Percentiles rank a stretch among this genome's conserved stretches.
These are phyloP conservation scores for Polyommatus icarus DNA, from an alignment of 2,888 invertebrate genomes.

Conservation along the genomic window DNA sequence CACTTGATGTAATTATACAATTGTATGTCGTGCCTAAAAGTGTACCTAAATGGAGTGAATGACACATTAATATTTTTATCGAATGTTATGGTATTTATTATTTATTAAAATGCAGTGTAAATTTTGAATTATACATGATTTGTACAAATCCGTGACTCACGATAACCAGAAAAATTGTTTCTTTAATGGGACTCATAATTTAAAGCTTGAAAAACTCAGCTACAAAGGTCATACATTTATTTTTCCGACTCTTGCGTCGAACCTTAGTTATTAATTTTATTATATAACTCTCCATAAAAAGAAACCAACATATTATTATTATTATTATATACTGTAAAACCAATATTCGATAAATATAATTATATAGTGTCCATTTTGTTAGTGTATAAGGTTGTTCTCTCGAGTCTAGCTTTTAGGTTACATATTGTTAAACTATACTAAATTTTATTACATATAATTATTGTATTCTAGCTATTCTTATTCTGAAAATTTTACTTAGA, in stretches of 20 bases:
- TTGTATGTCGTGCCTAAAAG: constrained; percentile 25
- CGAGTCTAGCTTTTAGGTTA: constrained; percentile 1
- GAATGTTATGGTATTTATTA: background rate
- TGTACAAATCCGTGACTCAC: too few species aligned
- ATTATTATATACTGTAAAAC: too few species aligned
- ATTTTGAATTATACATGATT: too few species aligned
- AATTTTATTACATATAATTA: constrained; percentile 3
- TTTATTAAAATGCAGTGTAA: too few species aligned
- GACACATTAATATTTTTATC: background rate
- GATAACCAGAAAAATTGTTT: too few species aligned
- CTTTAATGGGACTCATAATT: too few species aligned
- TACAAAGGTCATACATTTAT: too few species aligned
- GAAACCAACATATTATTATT: too few species aligned
- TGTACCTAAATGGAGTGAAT: constrained; percentile 16
- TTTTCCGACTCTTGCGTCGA: background rate
- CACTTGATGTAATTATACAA: constrained; percentile 4
- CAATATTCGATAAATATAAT: background rate
- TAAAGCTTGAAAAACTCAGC: too few species aligned
- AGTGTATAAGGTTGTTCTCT: constrained; percentile 1
- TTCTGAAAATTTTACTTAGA: constrained; percentile 1
- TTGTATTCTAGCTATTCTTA: background rate
- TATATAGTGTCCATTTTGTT: background rate
- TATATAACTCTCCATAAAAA: too few species aligned
- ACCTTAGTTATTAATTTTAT: background rate
- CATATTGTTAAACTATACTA: constrained; percentile 12